Evolutionary conservation across 2,113 vertebrate genomes (phyloP).

Genomic region (Oceanites oceanicus): DNA sequence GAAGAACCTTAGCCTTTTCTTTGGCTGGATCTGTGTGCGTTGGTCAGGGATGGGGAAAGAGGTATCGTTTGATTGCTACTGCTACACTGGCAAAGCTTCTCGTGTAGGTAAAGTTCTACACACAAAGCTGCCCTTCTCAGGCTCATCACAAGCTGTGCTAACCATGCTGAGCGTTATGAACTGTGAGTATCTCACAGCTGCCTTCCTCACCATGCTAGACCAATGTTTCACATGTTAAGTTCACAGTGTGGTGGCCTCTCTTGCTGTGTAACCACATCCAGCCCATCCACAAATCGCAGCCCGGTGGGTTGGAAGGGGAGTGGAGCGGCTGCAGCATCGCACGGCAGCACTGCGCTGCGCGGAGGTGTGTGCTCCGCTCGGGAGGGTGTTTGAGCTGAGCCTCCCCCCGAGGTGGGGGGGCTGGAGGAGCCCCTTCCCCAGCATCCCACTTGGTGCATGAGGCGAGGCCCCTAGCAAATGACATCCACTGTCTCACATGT

Average conservation of each 20-base stretch:
- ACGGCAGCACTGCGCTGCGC: not conserved
- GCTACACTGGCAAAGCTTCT: not conserved
- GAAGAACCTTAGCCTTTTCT: not conserved
- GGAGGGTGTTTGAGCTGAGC: not conserved
- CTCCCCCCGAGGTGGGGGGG: not conserved
- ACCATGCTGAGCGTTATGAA: not conserved
- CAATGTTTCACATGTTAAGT: not conserved
- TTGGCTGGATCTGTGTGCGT: not conserved
- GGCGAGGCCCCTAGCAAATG: not conserved
- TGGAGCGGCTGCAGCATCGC: accelerated
- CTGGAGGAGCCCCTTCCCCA: not conserved
- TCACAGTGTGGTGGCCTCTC: not conserved
- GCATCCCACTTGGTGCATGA: accelerated
- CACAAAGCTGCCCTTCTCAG: not conserved
- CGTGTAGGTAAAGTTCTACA: not conserved
- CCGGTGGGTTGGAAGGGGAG: accelerated
- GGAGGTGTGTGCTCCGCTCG: accelerated
- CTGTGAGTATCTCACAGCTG: not conserved
- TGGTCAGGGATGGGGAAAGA: not conserved
- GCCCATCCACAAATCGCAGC: not conserved
- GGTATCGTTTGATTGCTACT: not conserved
- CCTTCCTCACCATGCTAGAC: not conserved
- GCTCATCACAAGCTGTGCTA: not conserved
- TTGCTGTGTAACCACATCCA: not conserved
- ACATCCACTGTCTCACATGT: not conserved